phyloP scores from a whole-genome alignment of 2,113 vertebrate genomes.

The Leucosticte australis region DNA sequence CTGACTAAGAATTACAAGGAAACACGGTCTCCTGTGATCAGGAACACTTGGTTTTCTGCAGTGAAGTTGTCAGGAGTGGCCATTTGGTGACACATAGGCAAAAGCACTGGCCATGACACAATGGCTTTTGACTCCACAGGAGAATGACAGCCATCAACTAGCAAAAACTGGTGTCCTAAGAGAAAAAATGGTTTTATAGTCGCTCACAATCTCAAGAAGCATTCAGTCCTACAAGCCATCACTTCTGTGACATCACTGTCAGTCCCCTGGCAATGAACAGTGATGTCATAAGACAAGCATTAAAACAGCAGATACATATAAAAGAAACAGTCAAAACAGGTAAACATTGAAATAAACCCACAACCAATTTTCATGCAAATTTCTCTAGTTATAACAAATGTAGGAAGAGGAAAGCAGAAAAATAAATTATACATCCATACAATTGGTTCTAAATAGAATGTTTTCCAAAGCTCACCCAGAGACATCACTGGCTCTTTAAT shows the following conservation, averaged over 20 bases:
- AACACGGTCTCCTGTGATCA: not conserved
- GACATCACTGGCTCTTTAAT: constrained; percentile 13
- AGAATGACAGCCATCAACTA: not conserved
- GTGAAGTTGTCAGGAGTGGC: not conserved
- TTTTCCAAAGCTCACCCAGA: constrained; percentile 43
- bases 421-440: constrained; percentile 10
- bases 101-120: not conserved
- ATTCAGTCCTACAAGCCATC: not conserved
- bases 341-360: not conserved
- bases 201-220: not conserved
- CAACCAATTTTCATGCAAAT: constrained; percentile 40
- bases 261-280: not conserved
- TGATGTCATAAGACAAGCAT: not conserved
- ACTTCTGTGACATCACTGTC: not conserved
- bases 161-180: not conserved
- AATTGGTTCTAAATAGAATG: constrained; percentile 37
- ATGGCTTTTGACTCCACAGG: not conserved
- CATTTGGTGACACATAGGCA: not conserved
- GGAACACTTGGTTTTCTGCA: not conserved
- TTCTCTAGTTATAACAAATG: constrained; percentile 2
- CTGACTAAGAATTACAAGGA: not conserved
- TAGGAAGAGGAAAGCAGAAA: constrained; percentile 2
- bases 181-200: not conserved
- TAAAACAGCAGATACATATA: not conserved
- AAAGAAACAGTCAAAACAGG: constrained; percentile 3